Conservation (phyloP, 2,797 vertebrate genomes). For the Sciaenops ocellatus region DNA sequence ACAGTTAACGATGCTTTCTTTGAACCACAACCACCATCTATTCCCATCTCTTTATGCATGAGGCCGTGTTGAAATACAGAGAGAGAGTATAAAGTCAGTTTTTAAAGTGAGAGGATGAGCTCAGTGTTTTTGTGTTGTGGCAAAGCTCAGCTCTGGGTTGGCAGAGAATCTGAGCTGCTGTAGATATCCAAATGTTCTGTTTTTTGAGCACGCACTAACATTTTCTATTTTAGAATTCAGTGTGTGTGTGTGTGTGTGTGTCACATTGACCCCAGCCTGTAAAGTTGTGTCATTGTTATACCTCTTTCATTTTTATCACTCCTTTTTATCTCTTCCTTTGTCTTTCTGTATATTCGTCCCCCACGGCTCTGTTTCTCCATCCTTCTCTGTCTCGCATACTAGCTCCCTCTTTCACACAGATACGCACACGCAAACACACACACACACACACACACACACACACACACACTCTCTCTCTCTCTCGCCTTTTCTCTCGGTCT, state of each 20-base stretch:
- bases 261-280: neutral
- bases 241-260: neutral
- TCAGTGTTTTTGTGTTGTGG: constrained; percentile 1
- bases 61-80: neutral
- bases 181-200: neutral
- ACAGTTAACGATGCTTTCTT: neutral
- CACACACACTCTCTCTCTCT: neutral
- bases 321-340: neutral
- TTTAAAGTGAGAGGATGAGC: neutral
- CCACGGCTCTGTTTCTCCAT: constrained; percentile 11
- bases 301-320: neutral
- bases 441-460: no score
- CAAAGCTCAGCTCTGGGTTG: neutral
- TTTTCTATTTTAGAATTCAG: neutral
- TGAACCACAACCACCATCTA: neutral
- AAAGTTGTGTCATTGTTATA: constrained; percentile 20
- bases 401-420: constrained; percentile 7
- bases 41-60: neutral
- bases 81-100: neutral
- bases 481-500: neutral
- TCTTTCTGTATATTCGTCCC: neutral
- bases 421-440: neutral
- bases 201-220: neutral
- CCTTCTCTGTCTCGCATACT: constrained; percentile 29
- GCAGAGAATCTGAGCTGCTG: neutral